Conservation (phyloP, 2,797 vertebrate species). For the Moxostoma hubbsi region DNA sequence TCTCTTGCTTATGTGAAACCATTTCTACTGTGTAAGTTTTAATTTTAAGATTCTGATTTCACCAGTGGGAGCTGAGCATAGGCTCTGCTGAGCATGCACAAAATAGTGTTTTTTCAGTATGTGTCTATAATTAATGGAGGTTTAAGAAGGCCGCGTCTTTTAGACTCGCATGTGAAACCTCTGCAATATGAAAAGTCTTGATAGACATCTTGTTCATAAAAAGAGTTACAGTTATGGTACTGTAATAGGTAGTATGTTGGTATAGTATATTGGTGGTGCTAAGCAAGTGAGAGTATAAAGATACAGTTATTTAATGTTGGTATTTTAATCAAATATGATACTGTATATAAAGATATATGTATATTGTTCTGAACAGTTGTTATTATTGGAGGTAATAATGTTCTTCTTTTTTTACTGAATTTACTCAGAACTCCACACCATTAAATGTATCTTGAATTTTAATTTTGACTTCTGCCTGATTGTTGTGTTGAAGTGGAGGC, state of each 20-base stretch:
- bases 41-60: slow-evolving; percentile 22
- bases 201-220: slow-evolving; percentile 26
- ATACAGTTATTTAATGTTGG: slow-evolving; percentile 86
- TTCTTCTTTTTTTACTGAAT: slow-evolving; percentile 65
- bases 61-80: not conserved
- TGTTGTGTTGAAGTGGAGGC: not conserved
- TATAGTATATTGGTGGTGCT: slow-evolving; percentile 32
- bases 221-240: slow-evolving; percentile 51
- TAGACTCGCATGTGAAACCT: slow-evolving; percentile 8
- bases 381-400: slow-evolving; percentile 62
- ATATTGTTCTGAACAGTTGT: slow-evolving; percentile 60
- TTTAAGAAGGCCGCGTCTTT: not conserved
- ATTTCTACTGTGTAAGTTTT: slow-evolving; percentile 3
- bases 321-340: slow-evolving; percentile 76
- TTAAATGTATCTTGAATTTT: slow-evolving; percentile 69
- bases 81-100: slow-evolving; percentile 16
- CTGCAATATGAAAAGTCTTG: slow-evolving; percentile 16
- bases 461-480: not conserved
- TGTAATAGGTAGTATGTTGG: slow-evolving; percentile 39
- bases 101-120: slow-evolving; percentile 20
- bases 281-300: slow-evolving; percentile 30
- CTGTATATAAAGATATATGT: slow-evolving; percentile 69
- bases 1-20: slow-evolving; percentile 16
- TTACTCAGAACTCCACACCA: slow-evolving; percentile 64
- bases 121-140: not conserved